Evolutionary conservation across 2,888 invertebrate species (phyloP).

Genomic region (Gari tellinella): DNA sequence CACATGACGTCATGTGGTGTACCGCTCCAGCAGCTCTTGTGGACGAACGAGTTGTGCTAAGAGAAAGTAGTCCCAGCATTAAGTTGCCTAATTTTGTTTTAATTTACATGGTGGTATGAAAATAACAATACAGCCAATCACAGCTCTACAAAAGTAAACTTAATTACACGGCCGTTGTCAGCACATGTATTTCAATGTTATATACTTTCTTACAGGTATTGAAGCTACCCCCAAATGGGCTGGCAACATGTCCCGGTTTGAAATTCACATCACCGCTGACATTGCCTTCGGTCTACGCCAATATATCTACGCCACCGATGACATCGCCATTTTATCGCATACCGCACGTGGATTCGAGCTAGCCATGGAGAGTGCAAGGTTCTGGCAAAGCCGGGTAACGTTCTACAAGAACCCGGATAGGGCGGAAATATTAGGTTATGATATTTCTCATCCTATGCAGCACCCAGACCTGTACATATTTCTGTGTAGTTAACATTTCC

Average conservation of each 20-base stretch:
- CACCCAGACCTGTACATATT: no score
- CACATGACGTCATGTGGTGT: no score
- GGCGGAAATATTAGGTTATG: constrained; percentile 56
- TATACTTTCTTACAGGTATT: constrained; percentile 45
- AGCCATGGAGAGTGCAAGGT: constrained; percentile 61
- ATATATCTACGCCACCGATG: constrained; percentile 73
- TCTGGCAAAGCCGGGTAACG: constrained; percentile 60
- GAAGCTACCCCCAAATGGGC: constrained; percentile 60
- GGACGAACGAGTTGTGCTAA: no score
- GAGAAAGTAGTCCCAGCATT: no score
- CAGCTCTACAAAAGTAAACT: no score
- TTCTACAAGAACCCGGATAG: constrained; percentile 12
- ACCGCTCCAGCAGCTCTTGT: no score
- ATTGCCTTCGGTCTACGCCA: constrained; percentile 73
- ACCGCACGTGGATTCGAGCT: constrained; percentile 69
- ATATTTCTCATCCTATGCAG: no score
- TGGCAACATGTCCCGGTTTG: constrained; percentile 51
- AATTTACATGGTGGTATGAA: no score
- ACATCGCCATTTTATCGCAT: constrained; percentile 61
- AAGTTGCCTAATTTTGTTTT: no score
- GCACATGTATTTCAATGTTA: background rate
- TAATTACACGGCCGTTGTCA: no score
- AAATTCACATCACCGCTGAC: constrained; percentile 70
- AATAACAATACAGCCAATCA: no score
- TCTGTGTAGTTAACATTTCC: no score